Conservation (phyloP, 2,113 vertebrate genomes). For the Atrichornis clamosus region DNA sequence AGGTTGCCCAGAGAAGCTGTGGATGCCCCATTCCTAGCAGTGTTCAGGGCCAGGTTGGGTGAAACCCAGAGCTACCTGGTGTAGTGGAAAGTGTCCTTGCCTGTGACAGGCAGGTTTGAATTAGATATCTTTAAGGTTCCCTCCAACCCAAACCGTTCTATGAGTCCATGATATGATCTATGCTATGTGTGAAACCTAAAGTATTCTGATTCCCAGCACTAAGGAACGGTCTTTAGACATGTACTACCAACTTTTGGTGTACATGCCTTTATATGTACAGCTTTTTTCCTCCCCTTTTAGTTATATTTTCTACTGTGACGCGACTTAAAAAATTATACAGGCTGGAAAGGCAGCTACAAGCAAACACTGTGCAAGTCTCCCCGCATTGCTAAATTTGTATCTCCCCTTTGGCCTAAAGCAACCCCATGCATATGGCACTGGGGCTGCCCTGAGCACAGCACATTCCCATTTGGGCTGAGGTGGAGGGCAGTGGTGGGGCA, state of each 20-base stretch:
- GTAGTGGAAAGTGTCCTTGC: background rate
- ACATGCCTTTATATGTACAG: background rate
- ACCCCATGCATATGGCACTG: rapidly evolving
- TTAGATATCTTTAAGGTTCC: background rate
- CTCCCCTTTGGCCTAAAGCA: background rate
- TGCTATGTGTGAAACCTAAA: background rate
- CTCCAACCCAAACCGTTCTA: background rate
- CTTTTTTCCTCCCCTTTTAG: background rate
- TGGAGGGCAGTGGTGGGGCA: background rate
- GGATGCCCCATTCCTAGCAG: background rate
- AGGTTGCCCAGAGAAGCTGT: background rate
- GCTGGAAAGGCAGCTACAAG: background rate
- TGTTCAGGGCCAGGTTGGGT: background rate
- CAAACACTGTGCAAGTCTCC: background rate
- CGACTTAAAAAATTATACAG: background rate
- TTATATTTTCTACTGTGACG: background rate
- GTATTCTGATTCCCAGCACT: background rate
- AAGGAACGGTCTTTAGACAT: background rate
- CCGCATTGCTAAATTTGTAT: rapidly evolving
- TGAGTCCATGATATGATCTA: background rate
- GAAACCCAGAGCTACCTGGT: background rate
- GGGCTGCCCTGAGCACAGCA: background rate
- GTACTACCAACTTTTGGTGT: background rate
- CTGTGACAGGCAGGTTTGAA: background rate
- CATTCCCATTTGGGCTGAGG: rapidly evolving